Evolutionary conservation across 2,797 vertebrate genomes (phyloP).

Genomic region (Cetoscarus ocellatus): DNA sequence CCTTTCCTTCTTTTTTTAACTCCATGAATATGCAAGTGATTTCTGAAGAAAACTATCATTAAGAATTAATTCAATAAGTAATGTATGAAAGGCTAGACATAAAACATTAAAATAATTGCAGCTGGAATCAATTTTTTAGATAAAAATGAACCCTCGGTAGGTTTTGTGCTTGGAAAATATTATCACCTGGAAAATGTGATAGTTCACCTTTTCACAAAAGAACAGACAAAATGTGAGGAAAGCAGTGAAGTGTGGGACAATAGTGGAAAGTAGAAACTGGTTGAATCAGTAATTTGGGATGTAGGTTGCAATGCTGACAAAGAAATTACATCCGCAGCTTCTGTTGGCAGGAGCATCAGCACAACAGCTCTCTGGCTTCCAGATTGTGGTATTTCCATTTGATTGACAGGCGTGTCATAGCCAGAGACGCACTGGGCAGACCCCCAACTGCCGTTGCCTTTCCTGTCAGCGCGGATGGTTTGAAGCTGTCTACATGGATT

Average conservation of each 20-base stretch:
- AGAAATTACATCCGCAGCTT: slow-evolving; percentile 50
- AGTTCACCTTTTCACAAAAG: not conserved
- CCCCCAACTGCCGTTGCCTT: slow-evolving; percentile 74
- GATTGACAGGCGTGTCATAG: slow-evolving; percentile 83
- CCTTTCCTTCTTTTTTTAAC: not conserved
- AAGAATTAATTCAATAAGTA: slow-evolving; percentile 8
- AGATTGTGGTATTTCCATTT: slow-evolving; percentile 70
- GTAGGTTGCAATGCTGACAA: slow-evolving; percentile 60
- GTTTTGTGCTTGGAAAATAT: not conserved
- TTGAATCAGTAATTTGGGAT: slow-evolving; percentile 49
- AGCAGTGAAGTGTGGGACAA: slow-evolving; percentile 26
- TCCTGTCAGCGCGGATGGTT: slow-evolving; percentile 76
- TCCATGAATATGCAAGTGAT: not conserved
- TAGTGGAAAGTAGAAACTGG: slow-evolving; percentile 28
- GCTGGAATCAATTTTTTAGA: slow-evolving; percentile 2
- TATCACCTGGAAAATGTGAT: not conserved
- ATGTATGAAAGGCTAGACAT: not conserved
- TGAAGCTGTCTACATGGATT: slow-evolving; percentile 80
- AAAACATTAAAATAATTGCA: slow-evolving; percentile 17
- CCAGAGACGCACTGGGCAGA: slow-evolving; percentile 78
- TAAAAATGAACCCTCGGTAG: not conserved
- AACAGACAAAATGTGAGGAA: not conserved
- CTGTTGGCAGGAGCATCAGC: slow-evolving; percentile 60
- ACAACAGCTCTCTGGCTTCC: slow-evolving; percentile 67
- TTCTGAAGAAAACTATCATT: slow-evolving; percentile 6